A percentile compares a stretch with the other conserved stretches of the same genome.
Conservation (phyloP, 2,797 vertebrate species). For the Enoplosus armatus region DNA sequence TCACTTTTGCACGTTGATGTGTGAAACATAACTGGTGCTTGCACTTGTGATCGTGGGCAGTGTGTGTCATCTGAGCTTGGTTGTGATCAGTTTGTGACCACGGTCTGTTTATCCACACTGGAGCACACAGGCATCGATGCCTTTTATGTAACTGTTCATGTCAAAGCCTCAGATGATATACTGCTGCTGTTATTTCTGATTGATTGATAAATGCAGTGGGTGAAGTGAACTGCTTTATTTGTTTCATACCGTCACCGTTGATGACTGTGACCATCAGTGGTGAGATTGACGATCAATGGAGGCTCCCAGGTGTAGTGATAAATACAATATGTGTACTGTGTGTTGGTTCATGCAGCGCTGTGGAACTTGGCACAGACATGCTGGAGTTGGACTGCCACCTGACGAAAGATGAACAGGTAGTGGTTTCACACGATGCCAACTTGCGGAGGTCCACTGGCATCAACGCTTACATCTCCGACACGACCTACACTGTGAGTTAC, state of each 20-base stretch:
- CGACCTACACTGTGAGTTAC: slow-evolving; percentile 91
- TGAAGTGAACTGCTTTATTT: neutral
- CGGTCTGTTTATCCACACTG: neutral
- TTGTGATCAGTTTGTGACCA: neutral
- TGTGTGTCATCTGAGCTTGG: slow-evolving; percentile 41
- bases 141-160: neutral
- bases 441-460: slow-evolving; percentile 92
- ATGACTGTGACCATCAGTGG: neutral
- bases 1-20: neutral
- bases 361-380: slow-evolving; percentile 96
- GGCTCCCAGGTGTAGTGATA: neutral
- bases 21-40: slow-evolving; percentile 6
- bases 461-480: slow-evolving; percentile 88
- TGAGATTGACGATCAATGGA: neutral
- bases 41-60: slow-evolving; percentile 37
- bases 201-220: neutral
- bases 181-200: neutral
- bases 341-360: slow-evolving; percentile 86
- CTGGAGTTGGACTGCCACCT: slow-evolving; percentile 97
- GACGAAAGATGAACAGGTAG: slow-evolving; percentile 95
- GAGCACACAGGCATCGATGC: neutral
- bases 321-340: slow-evolving; percentile 1
- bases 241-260: neutral
- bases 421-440: slow-evolving; percentile 95
- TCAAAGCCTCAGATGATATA: neutral